Percentiles rank a stretch among this genome's conserved stretches.
phyloP scores from a whole-genome alignment of 2,113 vertebrate species.

The Alaudala cheleensis region DNA sequence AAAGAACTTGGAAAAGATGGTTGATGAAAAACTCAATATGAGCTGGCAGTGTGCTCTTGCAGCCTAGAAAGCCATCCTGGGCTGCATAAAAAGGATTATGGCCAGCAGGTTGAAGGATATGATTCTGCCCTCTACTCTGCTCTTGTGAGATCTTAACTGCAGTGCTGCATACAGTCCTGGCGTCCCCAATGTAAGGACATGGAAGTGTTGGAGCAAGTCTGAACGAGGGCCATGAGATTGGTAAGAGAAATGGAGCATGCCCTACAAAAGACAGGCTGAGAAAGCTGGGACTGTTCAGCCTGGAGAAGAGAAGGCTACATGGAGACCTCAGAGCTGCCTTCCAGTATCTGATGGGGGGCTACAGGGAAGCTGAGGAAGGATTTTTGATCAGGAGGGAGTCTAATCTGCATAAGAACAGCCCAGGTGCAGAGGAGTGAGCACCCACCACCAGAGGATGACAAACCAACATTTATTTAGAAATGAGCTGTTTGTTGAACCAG shows the following conservation, averaged over 20 bases:
- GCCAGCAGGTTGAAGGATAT: background rate
- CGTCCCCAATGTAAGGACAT: background rate
- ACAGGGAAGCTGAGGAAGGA: background rate
- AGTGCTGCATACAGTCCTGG: background rate
- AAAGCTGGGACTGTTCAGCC: background rate
- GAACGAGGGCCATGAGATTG: background rate
- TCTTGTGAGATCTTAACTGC: background rate
- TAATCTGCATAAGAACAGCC: background rate
- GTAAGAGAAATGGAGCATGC: background rate
- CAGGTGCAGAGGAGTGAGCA: background rate
- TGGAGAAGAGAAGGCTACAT: background rate
- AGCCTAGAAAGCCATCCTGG: background rate
- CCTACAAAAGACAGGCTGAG: background rate
- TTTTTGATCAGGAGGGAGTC: background rate
- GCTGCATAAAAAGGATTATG: background rate
- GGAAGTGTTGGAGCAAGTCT: background rate
- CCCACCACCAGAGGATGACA: background rate
- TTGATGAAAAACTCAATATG: background rate
- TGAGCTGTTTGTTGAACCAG: background rate
- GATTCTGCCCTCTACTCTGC: background rate
- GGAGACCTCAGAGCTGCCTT: background rate
- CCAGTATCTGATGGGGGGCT: no score
- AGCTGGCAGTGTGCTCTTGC: no score
- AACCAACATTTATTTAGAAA: background rate
- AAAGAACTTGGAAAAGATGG: background rate